A percentile compares a stretch with the other conserved stretches of the same genome.
These are phyloP conservation scores for Diadromus collaris DNA, from an alignment of 2,888 invertebrate genomes.

Conservation along the genomic window DNA sequence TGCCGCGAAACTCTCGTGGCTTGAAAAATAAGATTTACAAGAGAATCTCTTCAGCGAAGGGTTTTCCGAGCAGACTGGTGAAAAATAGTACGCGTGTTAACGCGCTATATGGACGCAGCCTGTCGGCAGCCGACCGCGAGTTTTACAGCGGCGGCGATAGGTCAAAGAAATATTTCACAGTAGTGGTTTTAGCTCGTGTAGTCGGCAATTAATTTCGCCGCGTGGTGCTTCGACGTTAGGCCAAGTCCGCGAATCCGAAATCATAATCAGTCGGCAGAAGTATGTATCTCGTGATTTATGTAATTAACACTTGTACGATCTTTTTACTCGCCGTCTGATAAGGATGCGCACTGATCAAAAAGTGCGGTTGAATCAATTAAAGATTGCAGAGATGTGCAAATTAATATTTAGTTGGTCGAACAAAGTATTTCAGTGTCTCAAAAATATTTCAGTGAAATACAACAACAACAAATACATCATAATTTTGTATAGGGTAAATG, in stretches of 20 bases:
- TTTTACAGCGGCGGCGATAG: background rate
- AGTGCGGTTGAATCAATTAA: no score
- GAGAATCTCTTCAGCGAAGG: background rate
- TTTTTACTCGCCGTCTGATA: conserved; percentile 1
- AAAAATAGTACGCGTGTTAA: background rate
- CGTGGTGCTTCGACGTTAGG: background rate
- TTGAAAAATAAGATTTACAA: background rate
- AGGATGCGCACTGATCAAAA: background rate
- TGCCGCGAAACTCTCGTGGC: background rate
- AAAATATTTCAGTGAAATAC: no score
- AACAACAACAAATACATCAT: no score
- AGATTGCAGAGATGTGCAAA: no score
- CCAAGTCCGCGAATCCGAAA: background rate
- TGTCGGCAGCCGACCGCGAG: background rate
- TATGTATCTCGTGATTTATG: background rate
- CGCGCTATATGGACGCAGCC: no score
- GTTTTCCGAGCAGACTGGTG: background rate
- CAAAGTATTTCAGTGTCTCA: no score
- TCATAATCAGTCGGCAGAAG: conserved; percentile 22
- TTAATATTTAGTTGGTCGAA: no score
- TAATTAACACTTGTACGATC: conserved; percentile 36
- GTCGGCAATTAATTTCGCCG: no score
- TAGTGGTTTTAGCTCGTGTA: background rate
- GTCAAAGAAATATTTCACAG: background rate
- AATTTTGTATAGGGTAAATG: no score